phyloP scores from a whole-genome alignment of 2,888 invertebrate species.

The Antheraea yamamai region DNA sequence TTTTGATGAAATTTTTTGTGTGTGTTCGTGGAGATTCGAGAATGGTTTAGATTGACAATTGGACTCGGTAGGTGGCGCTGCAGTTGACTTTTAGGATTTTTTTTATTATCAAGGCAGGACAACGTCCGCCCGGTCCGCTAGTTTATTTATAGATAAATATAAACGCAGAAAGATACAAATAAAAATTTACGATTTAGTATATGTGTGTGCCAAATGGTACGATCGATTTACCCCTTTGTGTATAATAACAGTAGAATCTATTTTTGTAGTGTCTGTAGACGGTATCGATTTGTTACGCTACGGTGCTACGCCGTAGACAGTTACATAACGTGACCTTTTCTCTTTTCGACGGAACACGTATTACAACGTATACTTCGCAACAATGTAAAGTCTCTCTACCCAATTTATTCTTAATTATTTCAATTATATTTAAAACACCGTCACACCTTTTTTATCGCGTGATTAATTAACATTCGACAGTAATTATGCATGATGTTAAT shows the following conservation, averaged over 20 bases:
- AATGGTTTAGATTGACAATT: too few species aligned
- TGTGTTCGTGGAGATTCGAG: too few species aligned
- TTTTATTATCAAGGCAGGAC: too few species aligned
- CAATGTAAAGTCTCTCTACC: not conserved
- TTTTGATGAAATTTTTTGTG: too few species aligned
- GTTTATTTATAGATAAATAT: too few species aligned
- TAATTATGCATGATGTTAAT: not conserved
- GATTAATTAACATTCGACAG: not conserved
- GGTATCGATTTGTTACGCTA: slow-evolving; percentile 37
- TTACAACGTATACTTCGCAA: slow-evolving; percentile 9
- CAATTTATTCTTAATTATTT: not conserved
- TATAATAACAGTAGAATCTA: slow-evolving; percentile 33
- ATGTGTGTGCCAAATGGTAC: too few species aligned
- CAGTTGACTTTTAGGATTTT: too few species aligned
- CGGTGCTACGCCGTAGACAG: slow-evolving; percentile 20
- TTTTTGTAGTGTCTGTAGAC: slow-evolving; percentile 31
- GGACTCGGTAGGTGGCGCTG: too few species aligned
- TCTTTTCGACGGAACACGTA: slow-evolving; percentile 36
- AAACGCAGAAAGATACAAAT: too few species aligned
- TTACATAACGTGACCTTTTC: slow-evolving; percentile 20
- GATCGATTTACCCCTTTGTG: not conserved
- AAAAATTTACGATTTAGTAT: too few species aligned
- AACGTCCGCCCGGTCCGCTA: too few species aligned
- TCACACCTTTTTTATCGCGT: not conserved
- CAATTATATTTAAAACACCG: too few species aligned